Evolutionary conservation across 2,113 vertebrate species (phyloP).

Genomic region (Alethe diademata): DNA sequence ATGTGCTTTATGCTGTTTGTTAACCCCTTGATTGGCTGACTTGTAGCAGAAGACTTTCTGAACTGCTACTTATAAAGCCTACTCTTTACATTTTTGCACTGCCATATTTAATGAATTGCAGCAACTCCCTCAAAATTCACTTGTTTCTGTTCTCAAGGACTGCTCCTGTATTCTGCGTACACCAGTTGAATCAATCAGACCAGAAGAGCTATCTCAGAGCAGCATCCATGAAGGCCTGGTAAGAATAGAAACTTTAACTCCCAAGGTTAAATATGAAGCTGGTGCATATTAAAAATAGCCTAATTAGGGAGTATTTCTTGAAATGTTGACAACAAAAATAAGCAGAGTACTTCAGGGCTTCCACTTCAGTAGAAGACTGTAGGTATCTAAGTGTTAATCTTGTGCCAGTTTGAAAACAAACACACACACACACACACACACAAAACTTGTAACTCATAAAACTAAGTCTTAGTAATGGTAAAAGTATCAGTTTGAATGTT

Average conservation of each 20-base stretch:
- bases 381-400: background rate
- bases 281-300: background rate
- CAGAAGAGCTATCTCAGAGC: slow-evolving; percentile 86
- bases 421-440: background rate
- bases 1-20: background rate
- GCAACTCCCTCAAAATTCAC: background rate
- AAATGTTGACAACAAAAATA: background rate
- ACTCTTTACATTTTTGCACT: background rate
- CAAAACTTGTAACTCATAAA: background rate
- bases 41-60: background rate
- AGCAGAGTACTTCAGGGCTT: background rate
- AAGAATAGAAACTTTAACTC: slow-evolving; percentile 58
- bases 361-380: background rate
- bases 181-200: slow-evolving; percentile 88
- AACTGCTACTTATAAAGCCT: background rate
- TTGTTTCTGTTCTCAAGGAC: slow-evolving; percentile 77
- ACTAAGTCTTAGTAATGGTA: background rate
- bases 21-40: background rate
- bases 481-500: background rate
- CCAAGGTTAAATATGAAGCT: background rate
- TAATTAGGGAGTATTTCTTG: background rate
- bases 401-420: background rate
- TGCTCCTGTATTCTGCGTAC: slow-evolving; percentile 95
- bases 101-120: background rate
- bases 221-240: slow-evolving; percentile 85